Evolutionary conservation across 2,797 vertebrate species (phyloP).

Genomic region (Poeciliopsis paucimaculata): DNA sequence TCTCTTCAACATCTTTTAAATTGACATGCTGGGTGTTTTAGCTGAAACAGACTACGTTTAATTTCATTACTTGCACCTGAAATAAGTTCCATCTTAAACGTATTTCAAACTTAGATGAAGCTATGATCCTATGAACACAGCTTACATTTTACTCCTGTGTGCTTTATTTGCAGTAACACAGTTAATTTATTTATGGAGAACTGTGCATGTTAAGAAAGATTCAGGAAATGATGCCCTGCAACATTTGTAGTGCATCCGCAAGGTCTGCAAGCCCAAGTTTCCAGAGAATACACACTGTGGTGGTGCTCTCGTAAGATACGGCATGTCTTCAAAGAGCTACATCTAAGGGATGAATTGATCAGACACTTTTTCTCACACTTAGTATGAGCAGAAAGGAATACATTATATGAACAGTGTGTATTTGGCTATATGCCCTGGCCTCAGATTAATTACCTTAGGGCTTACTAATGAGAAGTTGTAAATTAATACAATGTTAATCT

Average conservation of each 20-base stretch:
- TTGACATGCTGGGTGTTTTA: background rate
- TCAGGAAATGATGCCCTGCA: constrained; percentile 40
- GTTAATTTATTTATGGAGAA: constrained; percentile 35
- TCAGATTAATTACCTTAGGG: constrained; percentile 80
- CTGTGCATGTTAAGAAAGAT: constrained; percentile 38
- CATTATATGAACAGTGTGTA: constrained; percentile 71
- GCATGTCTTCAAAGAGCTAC: constrained; percentile 73
- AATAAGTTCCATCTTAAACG: background rate
- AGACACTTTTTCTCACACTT: constrained; percentile 76
- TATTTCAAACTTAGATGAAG: constrained; percentile 10
- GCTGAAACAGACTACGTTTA: background rate
- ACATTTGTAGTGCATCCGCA: constrained; percentile 56
- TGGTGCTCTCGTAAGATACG: constrained; percentile 61
- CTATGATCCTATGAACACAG: constrained; percentile 7
- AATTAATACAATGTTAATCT: constrained; percentile 80
- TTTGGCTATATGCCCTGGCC: constrained; percentile 60
- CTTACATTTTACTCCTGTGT: constrained; percentile 28
- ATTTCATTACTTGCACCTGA: background rate
- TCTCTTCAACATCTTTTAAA: background rate
- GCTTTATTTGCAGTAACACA: constrained; percentile 35
- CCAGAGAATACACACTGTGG: constrained; percentile 55
- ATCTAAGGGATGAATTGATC: constrained; percentile 78
- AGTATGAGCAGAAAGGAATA: constrained; percentile 70
- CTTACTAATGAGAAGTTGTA: constrained; percentile 82
- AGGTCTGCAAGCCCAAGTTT: constrained; percentile 56